A percentile compares a stretch with the other conserved stretches of the same genome.
These are phyloP conservation scores for Sebastes oblongus DNA, from an alignment of 2,797 vertebrate species.

Conservation along the genomic window DNA sequence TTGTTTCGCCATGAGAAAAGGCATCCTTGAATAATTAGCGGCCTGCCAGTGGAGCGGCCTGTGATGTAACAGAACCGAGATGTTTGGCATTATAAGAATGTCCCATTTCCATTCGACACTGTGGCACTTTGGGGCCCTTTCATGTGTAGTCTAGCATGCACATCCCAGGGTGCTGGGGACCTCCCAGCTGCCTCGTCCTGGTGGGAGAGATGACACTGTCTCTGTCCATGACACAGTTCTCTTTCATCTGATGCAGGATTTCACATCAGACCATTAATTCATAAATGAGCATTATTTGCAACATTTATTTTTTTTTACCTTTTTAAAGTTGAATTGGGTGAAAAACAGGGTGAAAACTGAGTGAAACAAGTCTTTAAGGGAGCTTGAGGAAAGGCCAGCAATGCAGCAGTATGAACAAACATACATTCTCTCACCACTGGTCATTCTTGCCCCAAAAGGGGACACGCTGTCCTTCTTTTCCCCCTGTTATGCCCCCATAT, in stretches of 20 bases:
- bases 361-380: not conserved
- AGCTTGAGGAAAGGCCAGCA: not conserved
- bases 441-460: conserved; percentile 11
- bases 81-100: conserved; percentile 86
- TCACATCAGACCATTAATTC: not conserved
- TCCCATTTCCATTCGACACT: conserved; percentile 80
- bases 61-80: conserved; percentile 84
- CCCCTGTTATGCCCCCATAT: conserved; percentile 51
- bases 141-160: conserved; percentile 83
- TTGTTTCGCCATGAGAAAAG: conserved; percentile 82
- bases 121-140: conserved; percentile 78
- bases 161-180: conserved; percentile 59
- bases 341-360: not conserved
- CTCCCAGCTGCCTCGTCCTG: conserved; percentile 57
- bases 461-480: conserved; percentile 30
- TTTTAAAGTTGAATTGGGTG: not conserved
- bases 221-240: conserved; percentile 48
- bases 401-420: not conserved
- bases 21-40: conserved; percentile 82
- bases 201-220: conserved; percentile 53
- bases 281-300: not conserved
- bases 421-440: not conserved
- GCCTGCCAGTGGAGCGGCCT: conserved; percentile 67
- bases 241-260: conserved; percentile 22
- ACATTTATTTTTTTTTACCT: not conserved